These are phyloP conservation scores for Trileptium ribeirensis DNA, from an alignment of 2,888 invertebrate species.

Conservation along the genomic window DNA sequence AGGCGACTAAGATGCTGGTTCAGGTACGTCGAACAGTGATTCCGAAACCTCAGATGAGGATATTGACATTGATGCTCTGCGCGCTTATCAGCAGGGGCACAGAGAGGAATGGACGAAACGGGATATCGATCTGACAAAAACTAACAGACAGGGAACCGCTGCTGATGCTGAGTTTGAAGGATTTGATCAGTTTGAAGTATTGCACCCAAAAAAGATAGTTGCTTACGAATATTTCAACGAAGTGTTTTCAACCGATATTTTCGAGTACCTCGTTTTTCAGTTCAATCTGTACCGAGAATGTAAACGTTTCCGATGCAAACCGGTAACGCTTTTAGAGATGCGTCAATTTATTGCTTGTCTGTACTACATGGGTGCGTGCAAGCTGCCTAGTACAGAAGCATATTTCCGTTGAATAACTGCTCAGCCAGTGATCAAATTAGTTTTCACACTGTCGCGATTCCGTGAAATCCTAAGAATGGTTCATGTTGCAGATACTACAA, in stretches of 20 bases:
- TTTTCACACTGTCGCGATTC: not conserved
- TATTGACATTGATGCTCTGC: not conserved
- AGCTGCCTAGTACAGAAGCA: no score
- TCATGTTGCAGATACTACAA: not conserved
- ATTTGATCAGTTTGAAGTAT: not conserved
- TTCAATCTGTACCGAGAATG: not conserved
- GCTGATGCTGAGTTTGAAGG: not conserved
- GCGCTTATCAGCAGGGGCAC: not conserved
- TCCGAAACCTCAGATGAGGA: no score
- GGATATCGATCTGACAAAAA: no score
- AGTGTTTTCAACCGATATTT: not conserved
- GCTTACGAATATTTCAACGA: not conserved
- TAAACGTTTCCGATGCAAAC: not conserved
- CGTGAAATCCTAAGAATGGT: not conserved
- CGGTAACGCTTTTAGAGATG: not conserved
- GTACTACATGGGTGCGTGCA: not conserved
- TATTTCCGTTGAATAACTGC: no score
- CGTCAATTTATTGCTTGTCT: not conserved
- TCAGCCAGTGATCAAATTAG: no score
- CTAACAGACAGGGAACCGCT: not conserved
- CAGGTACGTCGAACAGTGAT: no score
- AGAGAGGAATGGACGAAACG: not conserved
- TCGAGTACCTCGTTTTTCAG: not conserved
- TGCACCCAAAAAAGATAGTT: not conserved
- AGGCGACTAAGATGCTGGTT: no score